Conservation (phyloP, 2,888 invertebrate species). For the Xestobium rufovillosum region DNA sequence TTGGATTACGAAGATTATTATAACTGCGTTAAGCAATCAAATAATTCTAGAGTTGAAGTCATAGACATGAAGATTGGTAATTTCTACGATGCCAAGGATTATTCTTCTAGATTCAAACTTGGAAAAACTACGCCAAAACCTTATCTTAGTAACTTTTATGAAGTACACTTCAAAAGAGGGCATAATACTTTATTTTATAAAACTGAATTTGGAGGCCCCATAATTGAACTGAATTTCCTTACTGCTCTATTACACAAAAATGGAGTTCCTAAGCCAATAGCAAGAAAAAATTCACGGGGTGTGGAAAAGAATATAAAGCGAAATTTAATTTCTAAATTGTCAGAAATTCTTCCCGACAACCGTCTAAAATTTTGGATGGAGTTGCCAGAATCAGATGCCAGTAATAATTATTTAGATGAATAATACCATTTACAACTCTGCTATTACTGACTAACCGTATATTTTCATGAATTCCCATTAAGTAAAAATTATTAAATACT, state of each 20-base stretch:
- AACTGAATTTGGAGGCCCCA: conserved; percentile 14
- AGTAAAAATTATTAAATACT: conserved; percentile 4
- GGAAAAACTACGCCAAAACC: conserved; percentile 16
- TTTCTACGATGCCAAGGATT: conserved; percentile 24
- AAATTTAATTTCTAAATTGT: conserved; percentile 7
- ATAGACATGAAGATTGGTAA: conserved; percentile 21
- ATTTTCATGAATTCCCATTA: conserved; percentile 1
- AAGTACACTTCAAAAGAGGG: conserved; percentile 11
- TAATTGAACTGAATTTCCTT: conserved; percentile 9
- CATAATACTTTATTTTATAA: conserved; percentile 21
- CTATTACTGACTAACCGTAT: background rate
- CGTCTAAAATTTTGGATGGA: conserved; percentile 7
- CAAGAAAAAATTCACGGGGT: conserved; percentile 5
- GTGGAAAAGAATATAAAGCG: conserved; percentile 4
- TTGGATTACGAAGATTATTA: conserved; percentile 23
- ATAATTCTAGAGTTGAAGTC: conserved; percentile 19
- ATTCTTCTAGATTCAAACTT: conserved; percentile 23
- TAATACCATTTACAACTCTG: too few relatives aligned
- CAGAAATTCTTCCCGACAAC: conserved; percentile 6
- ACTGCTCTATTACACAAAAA: conserved; percentile 7
- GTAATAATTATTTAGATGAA: too few relatives aligned
- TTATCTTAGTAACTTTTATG: conserved; percentile 16
- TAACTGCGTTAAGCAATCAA: conserved; percentile 22
- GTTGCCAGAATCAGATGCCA: conserved; percentile 5
- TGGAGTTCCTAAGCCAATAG: conserved; percentile 9